Conservation (phyloP, 2,888 invertebrate genomes). For the Rhagium mordax region DNA sequence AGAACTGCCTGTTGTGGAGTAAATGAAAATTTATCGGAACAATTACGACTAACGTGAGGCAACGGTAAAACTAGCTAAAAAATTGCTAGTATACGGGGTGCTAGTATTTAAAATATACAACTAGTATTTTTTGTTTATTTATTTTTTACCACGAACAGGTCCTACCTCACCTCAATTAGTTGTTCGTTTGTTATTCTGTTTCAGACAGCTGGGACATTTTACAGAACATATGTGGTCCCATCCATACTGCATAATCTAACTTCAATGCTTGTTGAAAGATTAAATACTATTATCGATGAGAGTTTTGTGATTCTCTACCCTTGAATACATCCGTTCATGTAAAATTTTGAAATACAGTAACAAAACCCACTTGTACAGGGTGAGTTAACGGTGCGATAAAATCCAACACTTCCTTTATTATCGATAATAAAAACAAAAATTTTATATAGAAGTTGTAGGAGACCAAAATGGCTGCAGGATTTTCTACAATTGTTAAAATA, state of each 20-base stretch:
- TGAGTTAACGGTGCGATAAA: too few species aligned
- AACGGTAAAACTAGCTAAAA: too few species aligned
- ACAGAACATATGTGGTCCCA: conserved; percentile 9
- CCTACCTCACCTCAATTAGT: neutral
- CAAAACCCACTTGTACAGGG: conserved; percentile 1
- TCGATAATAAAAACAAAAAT: neutral
- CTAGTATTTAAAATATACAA: too few species aligned
- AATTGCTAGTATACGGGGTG: too few species aligned
- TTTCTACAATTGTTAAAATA: too few species aligned
- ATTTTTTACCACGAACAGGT: neutral
- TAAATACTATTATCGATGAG: conserved; percentile 19
- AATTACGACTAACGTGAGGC: too few species aligned
- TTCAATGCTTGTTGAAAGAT: conserved; percentile 10
- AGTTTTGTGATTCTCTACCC: conserved; percentile 14
- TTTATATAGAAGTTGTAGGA: too few species aligned
- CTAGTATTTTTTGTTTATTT: too few species aligned
- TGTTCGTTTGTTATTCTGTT: neutral
- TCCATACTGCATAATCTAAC: neutral
- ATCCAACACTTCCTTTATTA: too few species aligned
- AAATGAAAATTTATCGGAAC: too few species aligned
- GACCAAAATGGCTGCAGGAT: too few species aligned
- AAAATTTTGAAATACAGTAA: neutral
- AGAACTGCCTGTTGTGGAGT: too few species aligned
- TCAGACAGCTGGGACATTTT: conserved; percentile 1
- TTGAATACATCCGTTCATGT: neutral